Base-by-base conservation (phyloP, 2,797 vertebrate genomes). In the Urophycis tenuis region DNA sequence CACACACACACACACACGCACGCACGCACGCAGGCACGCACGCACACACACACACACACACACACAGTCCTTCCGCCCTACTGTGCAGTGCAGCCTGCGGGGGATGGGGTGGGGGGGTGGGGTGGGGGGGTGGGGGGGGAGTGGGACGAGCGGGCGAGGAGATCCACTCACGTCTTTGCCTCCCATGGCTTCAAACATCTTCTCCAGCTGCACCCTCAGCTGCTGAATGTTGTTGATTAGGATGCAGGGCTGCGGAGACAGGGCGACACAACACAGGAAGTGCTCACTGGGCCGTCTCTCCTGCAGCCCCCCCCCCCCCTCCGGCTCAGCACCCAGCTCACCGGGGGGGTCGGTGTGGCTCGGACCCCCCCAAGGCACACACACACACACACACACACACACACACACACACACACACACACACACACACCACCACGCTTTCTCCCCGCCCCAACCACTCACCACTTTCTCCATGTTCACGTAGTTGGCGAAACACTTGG, bases 161-260 rank as follows among this genome's bases (percentile, higher is more conserved):
- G 45, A 81, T 67, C 35, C 30, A 90, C 95, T 84, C 80, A 98
- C 97, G 77, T 98, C 96, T 91, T 98, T 98, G 45, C 97, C 97
- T 36, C 97, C 97, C 97, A 99, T 99, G 81, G 97, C 97, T 88
- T 99, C 96, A 79, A 99, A 99, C 97, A 99, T 99, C 92, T 98
- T 99, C 92, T 99, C 97, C 0, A 99, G 91, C 88, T 99, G 97
- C 64, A 99, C 97, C 0, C 97, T 93, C 2, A 99, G 93, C 89
- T 99, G 97, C 74, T 99, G 97, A 45, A 98, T 99, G 89, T 99
- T 99, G 90, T 99, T 99, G 90, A 99, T 99, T 83, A 99, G 93
- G 91, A 99, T 98, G 89, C 97, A 99, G 79, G 96, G 95, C 96
- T 97, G 83, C 31, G 77, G 81, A 29, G 60, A 67, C 8, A 19